phyloP scores from a whole-genome alignment of 2,797 vertebrate species.

The Avahi laniger region DNA sequence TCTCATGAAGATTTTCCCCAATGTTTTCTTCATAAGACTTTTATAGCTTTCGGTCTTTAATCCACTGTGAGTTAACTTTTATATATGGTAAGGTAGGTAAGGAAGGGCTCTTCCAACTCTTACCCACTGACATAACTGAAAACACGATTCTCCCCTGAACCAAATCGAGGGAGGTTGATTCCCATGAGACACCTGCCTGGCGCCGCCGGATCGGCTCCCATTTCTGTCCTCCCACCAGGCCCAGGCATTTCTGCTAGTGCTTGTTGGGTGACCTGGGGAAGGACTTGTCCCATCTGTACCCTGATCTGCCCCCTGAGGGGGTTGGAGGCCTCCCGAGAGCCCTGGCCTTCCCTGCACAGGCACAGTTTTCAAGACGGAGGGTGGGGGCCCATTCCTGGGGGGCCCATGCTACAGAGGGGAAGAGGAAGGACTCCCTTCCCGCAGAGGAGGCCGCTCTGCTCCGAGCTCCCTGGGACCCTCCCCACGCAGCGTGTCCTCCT shows the following conservation, averaged over 20 bases:
- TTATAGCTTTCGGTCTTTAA: too few relatives aligned
- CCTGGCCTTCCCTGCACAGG: accelerated
- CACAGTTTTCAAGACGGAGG: not conserved
- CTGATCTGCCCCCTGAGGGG: not conserved
- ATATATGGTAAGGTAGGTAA: too few relatives aligned
- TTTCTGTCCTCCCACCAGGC: not conserved
- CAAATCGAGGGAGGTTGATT: too few relatives aligned
- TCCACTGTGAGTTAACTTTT: too few relatives aligned
- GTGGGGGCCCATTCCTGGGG: not conserved
- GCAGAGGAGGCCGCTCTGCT: not conserved
- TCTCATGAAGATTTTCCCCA: too few relatives aligned
- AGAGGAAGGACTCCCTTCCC: not conserved
- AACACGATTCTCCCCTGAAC: too few relatives aligned
- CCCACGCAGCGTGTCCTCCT: accelerated
- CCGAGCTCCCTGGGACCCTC: too few relatives aligned
- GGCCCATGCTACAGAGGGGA: not conserved
- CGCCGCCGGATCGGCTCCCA: too few relatives aligned
- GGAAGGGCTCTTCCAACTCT: too few relatives aligned
- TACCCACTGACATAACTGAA: too few relatives aligned
- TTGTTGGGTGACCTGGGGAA: not conserved
- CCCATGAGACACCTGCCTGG: too few relatives aligned
- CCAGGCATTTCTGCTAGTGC: not conserved
- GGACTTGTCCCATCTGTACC: not conserved
- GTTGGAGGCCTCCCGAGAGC: not conserved
- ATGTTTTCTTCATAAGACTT: too few relatives aligned